Base-by-base conservation (phyloP, 2,888 invertebrate genomes). In the Dasysyrphus tricinctus region DNA sequence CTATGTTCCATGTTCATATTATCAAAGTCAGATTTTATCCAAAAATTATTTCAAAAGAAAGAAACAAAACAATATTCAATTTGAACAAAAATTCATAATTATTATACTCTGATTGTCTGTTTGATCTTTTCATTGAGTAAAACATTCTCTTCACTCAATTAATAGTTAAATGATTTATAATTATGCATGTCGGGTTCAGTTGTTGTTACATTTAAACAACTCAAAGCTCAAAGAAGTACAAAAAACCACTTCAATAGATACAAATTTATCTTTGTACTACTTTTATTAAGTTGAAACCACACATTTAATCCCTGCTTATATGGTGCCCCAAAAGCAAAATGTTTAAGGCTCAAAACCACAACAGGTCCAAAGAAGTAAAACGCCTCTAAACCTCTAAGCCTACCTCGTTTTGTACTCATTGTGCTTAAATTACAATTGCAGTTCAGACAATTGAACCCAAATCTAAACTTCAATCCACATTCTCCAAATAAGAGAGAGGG, bases 391-490 rank as follows among this genome's bases (percentile, higher is more conserved):
- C 54, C 14, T 32, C 61, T 14, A 69, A 69, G 54, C 51, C 49
- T 63, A 80, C 74, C 70, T 83, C 74, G 74, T 49, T 47, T 42
- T 44, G 39, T 44, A 47, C 51, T 67, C 44, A 14, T 75, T 75
- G 57, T 65, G 67, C 12, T 56, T 37, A 63, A 65, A 75, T 72
- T 70, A 49, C 74, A 74, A 29, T 69, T 83, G 72, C 65, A 65
- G 51, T 77, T 73, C 76, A 74, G 63, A 85, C 81, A 73, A 44
- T 77, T 85, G 81, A 85, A 81, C 85, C 69, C 81, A 56, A 63
- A 56, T 70, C 85, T 67, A 85, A 80, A 80, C 63, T 79, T 69
- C 63, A 75, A 83, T 72, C 59, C 56, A 47, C 24, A 69, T 54
- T 59, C 59, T 47, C 47, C n/a, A 37, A 44, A 16, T n/a, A 2